Percentiles rank a stretch among this genome's conserved stretches.
These are phyloP conservation scores for Gryllus bimaculatus DNA, from an alignment of 1,140 invertebrate genomes.

Conservation along the genomic window DNA sequence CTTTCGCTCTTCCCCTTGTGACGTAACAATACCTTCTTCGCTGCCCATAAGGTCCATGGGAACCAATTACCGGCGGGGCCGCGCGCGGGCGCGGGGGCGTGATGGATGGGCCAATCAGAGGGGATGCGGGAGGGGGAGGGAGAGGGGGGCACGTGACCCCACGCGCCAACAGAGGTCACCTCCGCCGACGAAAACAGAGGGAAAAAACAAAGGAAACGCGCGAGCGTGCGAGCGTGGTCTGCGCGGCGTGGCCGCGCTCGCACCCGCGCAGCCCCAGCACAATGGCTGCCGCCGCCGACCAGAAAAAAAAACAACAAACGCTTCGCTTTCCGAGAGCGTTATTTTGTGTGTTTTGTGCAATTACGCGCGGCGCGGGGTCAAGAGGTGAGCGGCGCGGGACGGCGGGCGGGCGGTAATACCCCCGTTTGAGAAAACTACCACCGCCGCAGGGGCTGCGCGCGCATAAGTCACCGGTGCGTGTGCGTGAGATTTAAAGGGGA, in stretches of 20 bases:
- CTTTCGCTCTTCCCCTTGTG: constrained; percentile 2
- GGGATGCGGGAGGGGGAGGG: no score
- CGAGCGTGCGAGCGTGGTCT: neutral
- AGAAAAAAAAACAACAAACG: neutral
- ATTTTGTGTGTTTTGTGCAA: neutral
- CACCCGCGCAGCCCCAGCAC: no score
- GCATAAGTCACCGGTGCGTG: neutral
- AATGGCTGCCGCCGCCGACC: neutral
- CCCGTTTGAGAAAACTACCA: neutral
- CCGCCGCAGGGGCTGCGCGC: neutral
- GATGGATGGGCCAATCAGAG: constrained; percentile 45
- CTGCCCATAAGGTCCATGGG: constrained; percentile 27
- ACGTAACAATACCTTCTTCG: constrained; percentile 18
- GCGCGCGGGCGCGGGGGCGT: constrained; percentile 27
- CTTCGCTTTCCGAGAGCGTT: neutral
- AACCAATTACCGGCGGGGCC: constrained; percentile 31
- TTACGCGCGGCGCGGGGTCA: neutral
- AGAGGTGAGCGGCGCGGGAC: neutral
- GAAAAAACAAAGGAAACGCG: neutral
- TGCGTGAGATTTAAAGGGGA: neutral
- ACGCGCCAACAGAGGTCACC: constrained; percentile 24
- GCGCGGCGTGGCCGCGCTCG: neutral
- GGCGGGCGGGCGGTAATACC: neutral
- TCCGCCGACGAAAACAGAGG: neutral
- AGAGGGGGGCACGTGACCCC: constrained; percentile 30